Conservation (phyloP, 1,140 invertebrate genomes). For the Hesperophylax magnus region DNA sequence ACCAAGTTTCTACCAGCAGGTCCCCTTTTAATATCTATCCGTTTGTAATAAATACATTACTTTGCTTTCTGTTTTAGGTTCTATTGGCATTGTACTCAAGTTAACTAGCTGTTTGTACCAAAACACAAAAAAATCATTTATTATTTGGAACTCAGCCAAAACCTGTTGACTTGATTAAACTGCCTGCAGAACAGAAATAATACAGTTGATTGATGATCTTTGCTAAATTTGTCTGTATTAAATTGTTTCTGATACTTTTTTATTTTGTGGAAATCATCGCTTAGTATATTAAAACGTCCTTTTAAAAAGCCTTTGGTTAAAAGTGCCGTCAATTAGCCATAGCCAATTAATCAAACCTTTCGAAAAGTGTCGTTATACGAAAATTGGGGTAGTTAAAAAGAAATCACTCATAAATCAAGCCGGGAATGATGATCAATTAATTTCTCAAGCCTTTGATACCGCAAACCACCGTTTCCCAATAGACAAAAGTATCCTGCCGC, state of each 20-base stretch:
- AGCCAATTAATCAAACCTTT: background rate
- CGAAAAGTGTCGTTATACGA: background rate
- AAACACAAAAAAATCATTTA: no score
- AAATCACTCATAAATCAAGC: background rate
- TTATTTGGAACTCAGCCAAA: no score
- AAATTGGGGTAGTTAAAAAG: background rate
- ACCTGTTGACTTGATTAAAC: no score
- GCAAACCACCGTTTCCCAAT: no score
- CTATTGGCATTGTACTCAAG: background rate
- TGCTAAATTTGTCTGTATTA: no score
- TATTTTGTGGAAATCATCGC: no score
- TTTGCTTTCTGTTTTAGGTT: background rate
- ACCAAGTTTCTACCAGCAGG: constrained; percentile 7
- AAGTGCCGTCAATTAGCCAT: background rate
- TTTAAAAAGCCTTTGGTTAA: no score
- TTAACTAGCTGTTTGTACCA: no score
- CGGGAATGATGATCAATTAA: constrained; percentile 9
- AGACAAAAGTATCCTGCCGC: background rate
- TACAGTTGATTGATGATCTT: no score
- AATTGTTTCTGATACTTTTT: no score
- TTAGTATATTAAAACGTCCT: no score
- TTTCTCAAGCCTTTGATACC: background rate
- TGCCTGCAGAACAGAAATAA: no score
- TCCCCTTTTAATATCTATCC: background rate
- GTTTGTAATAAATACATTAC: background rate